These are phyloP conservation scores for Oreochromis aureus DNA, from an alignment of 2,113 vertebrate species.

Conservation along the genomic window DNA sequence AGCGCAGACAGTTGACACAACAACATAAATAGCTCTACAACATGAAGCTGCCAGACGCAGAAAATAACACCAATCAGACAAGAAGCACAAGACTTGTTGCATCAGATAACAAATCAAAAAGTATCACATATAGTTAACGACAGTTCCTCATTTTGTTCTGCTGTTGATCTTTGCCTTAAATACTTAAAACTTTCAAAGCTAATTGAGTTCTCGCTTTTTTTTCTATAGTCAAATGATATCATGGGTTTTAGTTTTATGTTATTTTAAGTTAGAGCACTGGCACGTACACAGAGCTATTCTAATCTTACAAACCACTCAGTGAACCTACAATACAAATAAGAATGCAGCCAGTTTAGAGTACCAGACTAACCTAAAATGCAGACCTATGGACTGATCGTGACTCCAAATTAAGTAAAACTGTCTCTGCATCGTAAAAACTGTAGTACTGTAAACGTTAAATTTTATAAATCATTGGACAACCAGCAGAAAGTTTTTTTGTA, in stretches of 20 bases:
- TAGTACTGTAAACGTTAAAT: not conserved
- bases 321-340: not conserved
- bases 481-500: not conserved
- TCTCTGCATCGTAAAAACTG: accelerated
- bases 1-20: not conserved
- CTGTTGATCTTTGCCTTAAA: not conserved
- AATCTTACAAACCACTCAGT: not conserved
- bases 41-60: not conserved
- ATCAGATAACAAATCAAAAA: accelerated
- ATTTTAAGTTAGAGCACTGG: not conserved
- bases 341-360: not conserved
- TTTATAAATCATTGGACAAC: not conserved
- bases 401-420: not conserved
- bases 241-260: not conserved
- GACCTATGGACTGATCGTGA: accelerated
- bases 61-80: not conserved
- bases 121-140: not conserved
- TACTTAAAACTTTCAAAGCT: not conserved
- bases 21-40: accelerated
- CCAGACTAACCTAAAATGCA: not conserved
- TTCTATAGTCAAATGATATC: not conserved
- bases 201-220: not conserved
- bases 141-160: not conserved
- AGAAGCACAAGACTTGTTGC: not conserved
- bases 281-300: not conserved